phyloP scores from a whole-genome alignment of 2,797 vertebrate species.

The Melanotaenia boesemani region DNA sequence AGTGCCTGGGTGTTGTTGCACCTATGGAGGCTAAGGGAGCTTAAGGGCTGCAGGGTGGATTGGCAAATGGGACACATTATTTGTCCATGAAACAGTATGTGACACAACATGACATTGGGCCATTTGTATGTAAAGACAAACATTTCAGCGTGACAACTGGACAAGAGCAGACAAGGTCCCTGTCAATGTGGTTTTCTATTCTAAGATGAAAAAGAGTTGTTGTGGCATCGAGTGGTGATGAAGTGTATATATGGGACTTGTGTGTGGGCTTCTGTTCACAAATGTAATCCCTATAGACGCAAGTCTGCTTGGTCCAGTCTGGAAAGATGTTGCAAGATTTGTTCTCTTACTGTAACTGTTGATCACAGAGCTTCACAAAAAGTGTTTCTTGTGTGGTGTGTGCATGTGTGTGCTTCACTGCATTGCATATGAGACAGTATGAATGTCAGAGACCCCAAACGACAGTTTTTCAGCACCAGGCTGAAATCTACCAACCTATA shows the following conservation, averaged over 20 bases:
- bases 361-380: conserved; percentile 46
- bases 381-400: conserved; percentile 12
- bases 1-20: conserved; percentile 53
- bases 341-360: conserved; percentile 56
- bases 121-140: conserved; percentile 81
- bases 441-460: not conserved
- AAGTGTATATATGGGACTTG: conserved; percentile 43
- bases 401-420: not conserved
- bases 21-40: conserved; percentile 61
- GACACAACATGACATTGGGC: conserved; percentile 76
- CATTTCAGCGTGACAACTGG: conserved; percentile 77
- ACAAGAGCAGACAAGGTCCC: conserved; percentile 76
- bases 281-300: conserved; percentile 77
- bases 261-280: conserved; percentile 65
- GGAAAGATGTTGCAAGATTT: conserved; percentile 68
- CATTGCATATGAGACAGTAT: not conserved
- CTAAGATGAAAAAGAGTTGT: conserved; percentile 67
- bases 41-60: conserved; percentile 68
- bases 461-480: conserved; percentile 5
- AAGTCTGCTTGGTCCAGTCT: conserved; percentile 59
- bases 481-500: not conserved
- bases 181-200: conserved; percentile 75
- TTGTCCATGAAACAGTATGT: conserved; percentile 82
- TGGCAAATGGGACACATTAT: conserved; percentile 76
- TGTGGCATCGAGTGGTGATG: conserved; percentile 52